A percentile compares a stretch with the other conserved stretches of the same genome.
Evolutionary conservation across 2,888 invertebrate genomes (phyloP).

Genomic region (Eupithecia dodoneata): DNA sequence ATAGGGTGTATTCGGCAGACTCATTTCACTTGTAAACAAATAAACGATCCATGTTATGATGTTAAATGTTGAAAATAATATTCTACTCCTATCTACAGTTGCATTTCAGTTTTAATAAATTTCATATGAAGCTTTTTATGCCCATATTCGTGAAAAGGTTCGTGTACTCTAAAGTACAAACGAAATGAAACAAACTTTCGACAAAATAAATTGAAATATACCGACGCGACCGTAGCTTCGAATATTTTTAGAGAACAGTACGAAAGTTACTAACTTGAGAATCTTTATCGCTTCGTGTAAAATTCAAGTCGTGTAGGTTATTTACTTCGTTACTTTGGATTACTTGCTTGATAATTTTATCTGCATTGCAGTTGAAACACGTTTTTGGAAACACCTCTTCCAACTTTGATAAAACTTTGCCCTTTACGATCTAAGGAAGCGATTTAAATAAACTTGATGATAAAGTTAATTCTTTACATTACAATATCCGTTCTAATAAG

Average conservation of each 20-base stretch:
- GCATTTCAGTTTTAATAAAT: constrained; percentile 1
- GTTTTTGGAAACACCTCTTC: constrained; percentile 11
- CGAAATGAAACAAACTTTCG: not conserved
- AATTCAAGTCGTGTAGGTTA: not conserved
- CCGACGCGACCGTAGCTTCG: not conserved
- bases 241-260: not conserved
- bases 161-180: not conserved
- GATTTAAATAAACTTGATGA: not conserved
- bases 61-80: not conserved
- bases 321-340: not conserved
- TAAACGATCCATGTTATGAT: not conserved
- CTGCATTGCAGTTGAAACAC: constrained; percentile 28
- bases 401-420: constrained; percentile 19
- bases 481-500: not conserved
- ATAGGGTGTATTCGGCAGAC: not conserved
- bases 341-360: constrained; percentile 14
- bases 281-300: not conserved
- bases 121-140: not conserved
- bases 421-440: constrained; percentile 11
- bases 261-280: not conserved
- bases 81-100: not conserved
- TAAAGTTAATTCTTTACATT: not conserved
- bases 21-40: not conserved
- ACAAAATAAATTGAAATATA: not conserved
- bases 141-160: not conserved